Evolutionary conservation across 2,888 invertebrate genomes (phyloP), one percentile per base, ranked within the genome.

Genomic region (Chironomus tentans): DNA sequence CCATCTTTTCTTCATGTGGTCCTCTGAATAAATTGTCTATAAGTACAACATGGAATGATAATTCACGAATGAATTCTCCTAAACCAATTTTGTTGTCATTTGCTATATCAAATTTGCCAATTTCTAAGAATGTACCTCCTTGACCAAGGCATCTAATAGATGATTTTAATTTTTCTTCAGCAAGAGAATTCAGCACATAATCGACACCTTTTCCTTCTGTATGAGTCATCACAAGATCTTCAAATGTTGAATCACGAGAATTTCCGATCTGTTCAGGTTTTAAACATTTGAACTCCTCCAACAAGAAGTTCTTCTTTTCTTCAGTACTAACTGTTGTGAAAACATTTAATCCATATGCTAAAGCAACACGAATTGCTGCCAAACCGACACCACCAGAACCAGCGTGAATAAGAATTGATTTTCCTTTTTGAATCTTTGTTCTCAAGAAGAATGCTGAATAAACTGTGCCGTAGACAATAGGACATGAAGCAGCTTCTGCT

Each of bases 131-230:
- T 77, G 89, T 85, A 7, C 94, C 90, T 0, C 86, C 85, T 2
- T 79, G 79, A 0, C 86, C 88, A 10, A 91, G 81, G 78, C 90
- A 91, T 3, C 89, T 84, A 0, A 89, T 82, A 0, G 90, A 90
- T 0, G 90, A 92, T 80, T 88, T 87, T 0, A 97, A 86, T 83
- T 97, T 97, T 68, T 98, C 97, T 80, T 95, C 97, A 0, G 97
- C 90, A 62, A 98, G 84, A 0, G 96, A 97, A 83, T 98, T 98
- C 7, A 95, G 84, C 13, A 98, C 92, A 75, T 97, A 85, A 81
- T 98, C 94, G 0, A 98, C 97, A 56, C 97, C 97, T 79, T 87
- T 86, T 13, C 97, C 97, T 6, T 91, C 86, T 0, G 97, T 97
- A 80, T 90, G 88, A 70, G 86, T 86, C 79, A 91, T 87, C 75